Percentiles rank a stretch among this genome's conserved stretches.
These are phyloP conservation scores for Carpatolechia fugitivella DNA, from an alignment of 2,888 invertebrate species.

Conservation along the genomic window DNA sequence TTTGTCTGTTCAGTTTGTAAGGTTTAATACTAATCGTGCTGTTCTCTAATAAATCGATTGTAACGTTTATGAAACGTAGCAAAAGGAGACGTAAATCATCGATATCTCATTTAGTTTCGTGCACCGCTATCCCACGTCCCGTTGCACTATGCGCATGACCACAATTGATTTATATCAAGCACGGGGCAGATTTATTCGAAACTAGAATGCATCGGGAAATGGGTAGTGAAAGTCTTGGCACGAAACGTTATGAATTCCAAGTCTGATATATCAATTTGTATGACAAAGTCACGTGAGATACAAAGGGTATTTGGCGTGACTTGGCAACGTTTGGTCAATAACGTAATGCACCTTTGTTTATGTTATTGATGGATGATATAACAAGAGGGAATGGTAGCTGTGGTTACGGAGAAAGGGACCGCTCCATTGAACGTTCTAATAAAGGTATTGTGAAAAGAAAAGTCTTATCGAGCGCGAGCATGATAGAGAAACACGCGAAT, in stretches of 20 bases:
- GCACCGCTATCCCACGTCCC: constrained; percentile 27
- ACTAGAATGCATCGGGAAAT: constrained; percentile 34
- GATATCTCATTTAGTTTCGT: constrained; percentile 26
- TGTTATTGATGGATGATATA: constrained; percentile 15
- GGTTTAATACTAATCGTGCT: constrained; percentile 16
- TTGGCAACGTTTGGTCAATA: constrained; percentile 38
- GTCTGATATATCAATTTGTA: constrained; percentile 28
- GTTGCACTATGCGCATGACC: constrained; percentile 30
- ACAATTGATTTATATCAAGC: constrained; percentile 42
- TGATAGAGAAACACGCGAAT: constrained; percentile 37
- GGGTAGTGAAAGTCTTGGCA: constrained; percentile 59
- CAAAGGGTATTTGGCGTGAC: constrained; percentile 38
- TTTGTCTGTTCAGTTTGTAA: not conserved
- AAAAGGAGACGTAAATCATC: constrained; percentile 29
- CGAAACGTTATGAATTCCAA: constrained; percentile 37
- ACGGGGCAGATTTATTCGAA: constrained; percentile 39
- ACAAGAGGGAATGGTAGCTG: constrained; percentile 13
- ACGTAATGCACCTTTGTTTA: constrained; percentile 27
- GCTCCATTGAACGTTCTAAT: constrained; percentile 32
- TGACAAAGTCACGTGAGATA: constrained; percentile 37
- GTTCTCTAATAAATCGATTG: constrained; percentile 19
- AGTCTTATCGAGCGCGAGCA: constrained; percentile 33
- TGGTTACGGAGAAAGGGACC: constrained; percentile 23
- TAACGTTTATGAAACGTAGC: constrained; percentile 21
- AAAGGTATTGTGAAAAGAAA: constrained; percentile 30